Conservation (phyloP, 2,113 vertebrate genomes). For the Potamarius usumacintae region DNA sequence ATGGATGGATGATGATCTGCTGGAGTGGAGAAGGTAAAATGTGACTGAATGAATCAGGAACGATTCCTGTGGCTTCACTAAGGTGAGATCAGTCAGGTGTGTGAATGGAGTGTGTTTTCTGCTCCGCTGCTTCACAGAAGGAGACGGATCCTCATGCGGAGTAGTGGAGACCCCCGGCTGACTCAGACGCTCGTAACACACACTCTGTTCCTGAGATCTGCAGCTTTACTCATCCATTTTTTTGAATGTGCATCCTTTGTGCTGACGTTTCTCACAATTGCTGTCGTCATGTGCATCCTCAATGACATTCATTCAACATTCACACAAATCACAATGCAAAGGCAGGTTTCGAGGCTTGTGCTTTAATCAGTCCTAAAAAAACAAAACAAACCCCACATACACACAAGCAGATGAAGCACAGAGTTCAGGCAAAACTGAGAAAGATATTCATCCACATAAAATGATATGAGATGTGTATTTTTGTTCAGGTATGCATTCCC, state of each 20-base stretch:
- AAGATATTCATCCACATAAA: background rate
- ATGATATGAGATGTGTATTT: background rate
- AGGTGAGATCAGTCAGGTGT: slow-evolving; percentile 58
- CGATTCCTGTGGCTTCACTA: background rate
- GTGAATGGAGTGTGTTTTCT: slow-evolving; percentile 55
- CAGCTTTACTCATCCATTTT: background rate
- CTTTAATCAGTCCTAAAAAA: slow-evolving; percentile 41
- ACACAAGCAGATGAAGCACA: slow-evolving; percentile 14
- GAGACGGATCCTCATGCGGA: slow-evolving; percentile 39
- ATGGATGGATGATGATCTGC: slow-evolving; percentile 13
- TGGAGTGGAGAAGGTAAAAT: slow-evolving; percentile 1
- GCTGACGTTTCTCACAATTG: background rate
- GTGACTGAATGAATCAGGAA: slow-evolving; percentile 15
- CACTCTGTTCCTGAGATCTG: background rate
- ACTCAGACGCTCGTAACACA: slow-evolving; percentile 20
- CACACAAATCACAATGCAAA: slow-evolving; percentile 6
- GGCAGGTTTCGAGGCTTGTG: slow-evolving; percentile 29
- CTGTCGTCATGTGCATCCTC: background rate
- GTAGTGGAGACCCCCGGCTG: slow-evolving; percentile 27
- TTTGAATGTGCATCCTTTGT: background rate
- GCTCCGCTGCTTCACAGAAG: slow-evolving; percentile 49
- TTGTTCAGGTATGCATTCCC: slow-evolving; percentile 6
- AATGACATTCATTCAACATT: background rate
- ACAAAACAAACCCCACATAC: background rate
- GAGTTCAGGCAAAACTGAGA: background rate